These are phyloP conservation scores for Coecobrya sp. DNA, from an alignment of 2,888 invertebrate genomes.

Conservation along the genomic window DNA sequence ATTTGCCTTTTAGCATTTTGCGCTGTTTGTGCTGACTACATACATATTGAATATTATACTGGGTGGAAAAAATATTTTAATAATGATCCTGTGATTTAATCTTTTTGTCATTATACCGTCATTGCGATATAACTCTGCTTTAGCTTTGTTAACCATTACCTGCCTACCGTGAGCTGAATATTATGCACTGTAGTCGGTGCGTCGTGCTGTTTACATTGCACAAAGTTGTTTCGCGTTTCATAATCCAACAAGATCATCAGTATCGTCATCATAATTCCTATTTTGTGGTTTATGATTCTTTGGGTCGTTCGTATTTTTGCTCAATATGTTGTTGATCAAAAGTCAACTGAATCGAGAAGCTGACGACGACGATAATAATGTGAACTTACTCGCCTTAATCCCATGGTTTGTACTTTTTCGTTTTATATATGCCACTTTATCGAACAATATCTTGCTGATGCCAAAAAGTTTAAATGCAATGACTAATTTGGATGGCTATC, in stretches of 20 bases:
- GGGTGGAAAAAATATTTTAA: constrained; percentile 7
- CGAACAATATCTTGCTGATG: no score
- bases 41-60: not conserved
- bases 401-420: not conserved
- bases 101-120: constrained; percentile 42
- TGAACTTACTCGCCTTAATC: not conserved
- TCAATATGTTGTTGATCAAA: not conserved
- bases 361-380: not conserved
- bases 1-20: not conserved
- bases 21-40: not conserved
- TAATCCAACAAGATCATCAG: not conserved
- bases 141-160: not conserved
- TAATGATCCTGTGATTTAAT: constrained; percentile 33
- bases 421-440: not conserved
- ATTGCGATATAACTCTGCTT: not conserved
- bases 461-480: not conserved
- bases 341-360: not conserved
- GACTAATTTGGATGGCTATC: no score
- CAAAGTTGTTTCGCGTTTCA: constrained; percentile 22
- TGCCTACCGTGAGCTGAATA: not conserved
- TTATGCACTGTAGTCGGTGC: not conserved
- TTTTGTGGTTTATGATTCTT: constrained; percentile 16
- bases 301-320: not conserved
- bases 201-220: not conserved
- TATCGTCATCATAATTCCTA: not conserved